A percentile compares a stretch with the other conserved stretches of the same genome.
phyloP scores from a whole-genome alignment of 2,113 vertebrate species.

The Lasiurus borealis region DNA sequence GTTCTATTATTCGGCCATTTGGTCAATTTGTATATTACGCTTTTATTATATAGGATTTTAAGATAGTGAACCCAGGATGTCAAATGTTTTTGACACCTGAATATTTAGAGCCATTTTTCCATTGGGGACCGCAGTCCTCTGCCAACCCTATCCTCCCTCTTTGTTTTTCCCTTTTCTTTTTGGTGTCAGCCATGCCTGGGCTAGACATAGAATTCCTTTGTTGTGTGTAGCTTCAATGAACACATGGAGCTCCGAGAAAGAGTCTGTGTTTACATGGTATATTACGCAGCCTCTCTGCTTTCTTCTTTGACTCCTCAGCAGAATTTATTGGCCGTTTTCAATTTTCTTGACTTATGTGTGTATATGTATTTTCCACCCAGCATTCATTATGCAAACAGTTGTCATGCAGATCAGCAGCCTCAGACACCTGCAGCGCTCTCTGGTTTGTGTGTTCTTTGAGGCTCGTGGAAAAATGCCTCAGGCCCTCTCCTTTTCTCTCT shows the following conservation, averaged over 20 bases:
- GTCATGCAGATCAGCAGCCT: constrained; percentile 61
- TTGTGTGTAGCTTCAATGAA: constrained; percentile 66
- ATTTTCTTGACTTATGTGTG: background rate
- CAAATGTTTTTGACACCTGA: background rate
- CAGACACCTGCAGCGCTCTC: background rate
- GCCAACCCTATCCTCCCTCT: background rate
- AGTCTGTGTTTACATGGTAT: constrained; percentile 47
- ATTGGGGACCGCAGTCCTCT: background rate
- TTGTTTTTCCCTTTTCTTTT: background rate
- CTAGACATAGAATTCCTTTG: background rate
- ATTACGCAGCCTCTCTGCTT: background rate
- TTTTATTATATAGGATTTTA: background rate
- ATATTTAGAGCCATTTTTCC: background rate
- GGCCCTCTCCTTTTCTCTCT: background rate
- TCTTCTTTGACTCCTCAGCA: constrained; percentile 63
- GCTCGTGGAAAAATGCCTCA: constrained; percentile 33
- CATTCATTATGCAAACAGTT: constrained; percentile 67
- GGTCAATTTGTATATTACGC: no score
- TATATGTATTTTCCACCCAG: constrained; percentile 18
- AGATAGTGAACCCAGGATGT: background rate
- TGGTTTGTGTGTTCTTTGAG: constrained; percentile 46
- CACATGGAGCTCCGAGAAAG: constrained; percentile 40
- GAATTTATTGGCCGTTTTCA: background rate
- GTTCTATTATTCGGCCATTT: no score
- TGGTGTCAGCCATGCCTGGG: background rate